phyloP scores from a whole-genome alignment of 2,888 invertebrate species.

The Eupeodes latifasciatus region DNA sequence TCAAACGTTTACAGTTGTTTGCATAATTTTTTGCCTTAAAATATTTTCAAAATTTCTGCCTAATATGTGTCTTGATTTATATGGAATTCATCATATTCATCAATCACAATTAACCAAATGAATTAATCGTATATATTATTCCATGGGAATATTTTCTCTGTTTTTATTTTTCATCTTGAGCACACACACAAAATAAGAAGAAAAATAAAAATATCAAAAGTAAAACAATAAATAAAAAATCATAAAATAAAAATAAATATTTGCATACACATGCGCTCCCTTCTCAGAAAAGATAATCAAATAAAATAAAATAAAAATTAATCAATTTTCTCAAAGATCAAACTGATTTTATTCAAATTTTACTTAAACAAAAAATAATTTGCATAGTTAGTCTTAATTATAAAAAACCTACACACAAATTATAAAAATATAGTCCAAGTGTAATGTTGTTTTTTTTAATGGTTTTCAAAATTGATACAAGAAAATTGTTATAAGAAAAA shows the following conservation, averaged over 20 bases:
- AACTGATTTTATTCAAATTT: slow-evolving; percentile 45
- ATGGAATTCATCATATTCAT: slow-evolving; percentile 25
- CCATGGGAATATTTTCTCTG: slow-evolving; percentile 17
- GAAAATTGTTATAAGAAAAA: too few species aligned
- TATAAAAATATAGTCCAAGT: neutral
- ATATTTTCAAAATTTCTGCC: neutral
- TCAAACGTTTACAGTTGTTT: neutral
- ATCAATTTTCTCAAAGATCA: slow-evolving; percentile 7
- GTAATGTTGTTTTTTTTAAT: too few species aligned
- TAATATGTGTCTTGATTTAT: slow-evolving; percentile 3
- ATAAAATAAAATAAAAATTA: neutral
- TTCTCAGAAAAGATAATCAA: neutral
- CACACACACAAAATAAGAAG: neutral
- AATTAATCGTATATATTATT: slow-evolving; percentile 14
- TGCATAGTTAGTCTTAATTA: slow-evolving; percentile 65
- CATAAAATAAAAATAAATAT: slow-evolving; percentile 1
- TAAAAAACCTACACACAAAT: slow-evolving; percentile 52
- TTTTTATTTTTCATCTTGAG: neutral
- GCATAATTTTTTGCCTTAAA: neutral
- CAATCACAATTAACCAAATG: slow-evolving; percentile 31
- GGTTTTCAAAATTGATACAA: neutral
- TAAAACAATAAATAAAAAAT: neutral
- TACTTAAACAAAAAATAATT: slow-evolving; percentile 38
- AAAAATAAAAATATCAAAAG: neutral
- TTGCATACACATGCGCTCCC: neutral